Base-by-base conservation (phyloP, 2,797 vertebrate genomes). In the Leucoraja ocellata region DNA sequence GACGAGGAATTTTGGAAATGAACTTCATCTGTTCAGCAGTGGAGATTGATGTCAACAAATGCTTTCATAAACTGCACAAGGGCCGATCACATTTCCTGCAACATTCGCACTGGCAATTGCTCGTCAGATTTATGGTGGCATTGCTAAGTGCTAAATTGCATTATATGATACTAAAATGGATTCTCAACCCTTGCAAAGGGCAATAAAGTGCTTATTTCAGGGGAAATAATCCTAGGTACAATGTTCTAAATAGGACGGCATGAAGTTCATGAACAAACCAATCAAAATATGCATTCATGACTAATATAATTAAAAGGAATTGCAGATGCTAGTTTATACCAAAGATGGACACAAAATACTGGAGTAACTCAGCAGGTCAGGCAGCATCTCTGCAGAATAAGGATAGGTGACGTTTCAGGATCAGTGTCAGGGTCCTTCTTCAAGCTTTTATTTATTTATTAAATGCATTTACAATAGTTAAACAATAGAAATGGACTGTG, bases 31-130 rank as follows among this genome's bases (percentile, higher is more conserved):
- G 54, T 92, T 46, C 46, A 92, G 36, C 39, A 74, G 63, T 36
- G 65, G 32, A 23, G 65, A 91, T 91, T 91, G 88, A 91, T 91
- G 90, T 28, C 13, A 46, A 88, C 84, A 88, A 88, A 68, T 88
- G 84, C 36, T 79, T 79, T 79, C 36, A 36, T 78, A 13, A 78
- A 78, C n/a, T 36, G 77, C 13, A 65, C n/a, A 8, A 88, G 7
- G 36, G 84, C 84, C 36, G 84, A 88, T 88, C 61, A 88, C n/a
- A 14, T 88, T 88, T 68, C 84, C 18, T 88, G 68, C 84, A 88
- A 88, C 68, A 88, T 88, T 88, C 65, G 84, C 83, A 86, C 83
- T 86, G 58, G 83, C 84, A 88, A 88, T 88, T 36, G 16, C 84
- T 88, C 32, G 36, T 18, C 61, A 88, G 61, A 32, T 63, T 88